Conservation (phyloP, 2,888 invertebrate species). For the Campoplex capitator region DNA sequence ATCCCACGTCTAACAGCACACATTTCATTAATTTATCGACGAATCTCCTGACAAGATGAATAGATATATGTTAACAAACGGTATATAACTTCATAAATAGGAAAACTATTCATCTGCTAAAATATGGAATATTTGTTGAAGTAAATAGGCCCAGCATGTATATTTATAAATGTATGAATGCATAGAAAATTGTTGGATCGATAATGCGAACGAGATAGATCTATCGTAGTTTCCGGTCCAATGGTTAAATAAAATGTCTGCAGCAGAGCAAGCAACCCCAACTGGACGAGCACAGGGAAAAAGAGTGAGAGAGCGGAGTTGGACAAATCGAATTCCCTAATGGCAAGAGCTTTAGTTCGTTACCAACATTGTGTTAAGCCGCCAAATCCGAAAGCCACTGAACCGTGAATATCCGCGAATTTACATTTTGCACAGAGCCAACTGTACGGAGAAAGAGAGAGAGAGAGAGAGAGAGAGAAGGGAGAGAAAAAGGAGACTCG, state of each 20-base stretch:
- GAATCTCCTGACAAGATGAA: background rate
- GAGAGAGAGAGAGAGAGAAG: constrained; percentile 26
- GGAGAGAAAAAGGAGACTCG: constrained; percentile 38
- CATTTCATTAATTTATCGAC: constrained; percentile 10
- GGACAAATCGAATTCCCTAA: constrained; percentile 75
- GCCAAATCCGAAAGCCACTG: constrained; percentile 70
- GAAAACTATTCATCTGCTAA: background rate
- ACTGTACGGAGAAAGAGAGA: constrained; percentile 44
- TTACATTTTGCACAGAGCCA: constrained; percentile 69
- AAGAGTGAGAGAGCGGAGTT: constrained; percentile 41
- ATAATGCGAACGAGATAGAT: constrained; percentile 67
- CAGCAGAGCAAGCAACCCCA: constrained; percentile 55
- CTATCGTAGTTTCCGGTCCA: constrained; percentile 69
- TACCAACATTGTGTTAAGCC: constrained; percentile 75
- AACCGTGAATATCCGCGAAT: constrained; percentile 72
- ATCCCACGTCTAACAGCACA: background rate
- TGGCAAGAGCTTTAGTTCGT: constrained; percentile 75
- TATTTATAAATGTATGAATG: constrained; percentile 20
- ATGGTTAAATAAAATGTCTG: constrained; percentile 71
- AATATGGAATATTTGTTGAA: constrained; percentile 4
- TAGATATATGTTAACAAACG: constrained; percentile 3
- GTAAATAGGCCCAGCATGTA: background rate
- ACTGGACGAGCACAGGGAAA: constrained; percentile 42
- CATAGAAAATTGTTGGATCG: constrained; percentile 56
- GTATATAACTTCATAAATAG: background rate